A percentile compares a stretch with the other conserved stretches of the same genome.
These are phyloP conservation scores for Henicopernis longicauda DNA, from an alignment of 2,113 vertebrate genomes.

Conservation along the genomic window DNA sequence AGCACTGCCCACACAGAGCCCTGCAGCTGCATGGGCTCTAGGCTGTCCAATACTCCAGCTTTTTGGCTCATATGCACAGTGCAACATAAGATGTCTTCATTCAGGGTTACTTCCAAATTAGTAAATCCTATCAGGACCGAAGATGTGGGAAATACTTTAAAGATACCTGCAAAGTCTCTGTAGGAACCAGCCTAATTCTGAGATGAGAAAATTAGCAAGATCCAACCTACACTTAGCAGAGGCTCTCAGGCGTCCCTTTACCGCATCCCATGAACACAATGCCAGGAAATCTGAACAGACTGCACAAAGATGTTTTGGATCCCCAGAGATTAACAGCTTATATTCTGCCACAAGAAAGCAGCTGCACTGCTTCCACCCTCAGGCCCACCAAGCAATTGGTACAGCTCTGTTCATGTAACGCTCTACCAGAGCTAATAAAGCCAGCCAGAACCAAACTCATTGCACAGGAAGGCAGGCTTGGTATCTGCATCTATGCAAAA, in stretches of 20 bases:
- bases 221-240: neutral
- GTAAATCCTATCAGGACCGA: neutral
- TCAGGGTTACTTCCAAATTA: neutral
- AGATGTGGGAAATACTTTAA: neutral
- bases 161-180: neutral
- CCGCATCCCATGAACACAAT: neutral
- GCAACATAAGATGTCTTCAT: neutral
- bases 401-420: neutral
- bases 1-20: neutral
- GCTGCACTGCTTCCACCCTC: neutral
- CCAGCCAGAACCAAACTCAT: neutral
- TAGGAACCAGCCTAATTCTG: neutral
- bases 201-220: neutral
- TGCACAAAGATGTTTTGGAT: neutral
- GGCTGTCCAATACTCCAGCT: neutral
- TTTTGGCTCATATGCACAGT: neutral
- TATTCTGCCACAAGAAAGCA: neutral
- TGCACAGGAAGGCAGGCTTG: neutral
- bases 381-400: fast-evolving
- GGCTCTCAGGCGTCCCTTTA: neutral
- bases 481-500: neutral
- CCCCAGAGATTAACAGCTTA: neutral
- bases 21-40: neutral
- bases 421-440: neutral
- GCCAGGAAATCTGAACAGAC: neutral